Base-by-base conservation (phyloP, 30 jellyfish, hydroid and myxozoan genomes). In the Rhopilema esculentum region DNA sequence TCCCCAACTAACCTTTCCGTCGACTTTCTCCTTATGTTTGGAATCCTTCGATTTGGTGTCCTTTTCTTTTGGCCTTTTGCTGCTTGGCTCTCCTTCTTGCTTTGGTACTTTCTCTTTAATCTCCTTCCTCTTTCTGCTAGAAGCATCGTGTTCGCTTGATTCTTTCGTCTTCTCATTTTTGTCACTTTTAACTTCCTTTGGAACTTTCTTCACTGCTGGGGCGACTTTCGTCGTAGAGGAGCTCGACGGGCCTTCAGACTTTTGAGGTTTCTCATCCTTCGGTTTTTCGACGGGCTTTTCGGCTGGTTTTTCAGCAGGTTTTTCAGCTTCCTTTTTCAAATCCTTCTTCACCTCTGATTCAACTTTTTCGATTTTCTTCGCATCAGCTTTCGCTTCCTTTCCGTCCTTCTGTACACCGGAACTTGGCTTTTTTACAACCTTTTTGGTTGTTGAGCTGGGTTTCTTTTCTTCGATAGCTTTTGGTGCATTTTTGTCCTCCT, bases 61-160 rank as follows among this genome's bases (percentile, higher is more conserved):
- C 61, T 49, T 80, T 27, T 79, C 89, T 53, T 64, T 89, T 21
- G 24, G 76, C 31, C 64, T 77, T 68, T 75, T 65, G 24, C 49
- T 88, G 27, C 50, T 65, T 0, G 94, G 84, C 33, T 86, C 89
- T 61, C 89, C 94, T 74, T 89, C 90, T 0, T 65, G 80, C 69
- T 74, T 92, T 27, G 84, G 52, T 4, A 28, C 85, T 27, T 79
- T 86, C 63, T 66, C 92, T 32, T 74, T 69, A 29, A 1, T 66
- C 25, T 86, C 96, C 66, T 90, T 86, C 30, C 88, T 76, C 69
- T 83, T 87, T 69, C 88, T 78, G 40, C 69, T 73, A 1, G 79
- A 32, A 1, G 30, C 79, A 12, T 78, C 88, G 49, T 84, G 69
- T 17, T 76, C 92, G 19, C 49, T 40, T 4, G 26, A 65, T 8